These are phyloP conservation scores for Julus scanicus DNA, from an alignment of 2,888 invertebrate genomes.

Conservation along the genomic window DNA sequence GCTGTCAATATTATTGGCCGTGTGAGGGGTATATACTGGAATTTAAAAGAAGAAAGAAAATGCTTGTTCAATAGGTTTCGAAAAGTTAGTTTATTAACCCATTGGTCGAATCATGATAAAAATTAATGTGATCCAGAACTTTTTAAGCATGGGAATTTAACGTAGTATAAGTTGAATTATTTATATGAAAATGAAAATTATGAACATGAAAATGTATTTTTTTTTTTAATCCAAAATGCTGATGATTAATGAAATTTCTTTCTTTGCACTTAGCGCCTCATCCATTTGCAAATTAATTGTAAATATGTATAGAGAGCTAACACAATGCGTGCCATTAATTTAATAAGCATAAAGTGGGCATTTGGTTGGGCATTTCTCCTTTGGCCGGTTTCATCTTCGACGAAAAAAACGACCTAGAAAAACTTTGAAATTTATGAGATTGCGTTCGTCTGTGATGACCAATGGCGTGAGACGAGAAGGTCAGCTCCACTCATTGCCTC, in stretches of 20 bases:
- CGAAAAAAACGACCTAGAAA: background rate
- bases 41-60: too few relatives aligned
- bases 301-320: background rate
- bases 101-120: too few relatives aligned
- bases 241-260: too few relatives aligned
- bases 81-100: too few relatives aligned
- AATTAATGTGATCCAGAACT: too few relatives aligned
- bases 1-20: too few relatives aligned
- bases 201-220: background rate
- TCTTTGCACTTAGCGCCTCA: too few relatives aligned
- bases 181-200: too few relatives aligned
- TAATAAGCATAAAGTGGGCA: background rate
- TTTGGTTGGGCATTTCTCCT: background rate
- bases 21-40: too few relatives aligned
- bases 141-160: too few relatives aligned
- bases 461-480: slow-evolving; percentile 19
- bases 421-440: slow-evolving; percentile 3
- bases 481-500: slow-evolving; percentile 14
- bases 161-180: too few relatives aligned
- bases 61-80: too few relatives aligned
- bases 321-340: background rate
- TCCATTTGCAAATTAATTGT: background rate
- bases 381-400: background rate
- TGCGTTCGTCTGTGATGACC: slow-evolving; percentile 13
- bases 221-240: background rate